Conservation (phyloP, 2,797 vertebrate genomes). For the Megaceryle alcyon region DNA sequence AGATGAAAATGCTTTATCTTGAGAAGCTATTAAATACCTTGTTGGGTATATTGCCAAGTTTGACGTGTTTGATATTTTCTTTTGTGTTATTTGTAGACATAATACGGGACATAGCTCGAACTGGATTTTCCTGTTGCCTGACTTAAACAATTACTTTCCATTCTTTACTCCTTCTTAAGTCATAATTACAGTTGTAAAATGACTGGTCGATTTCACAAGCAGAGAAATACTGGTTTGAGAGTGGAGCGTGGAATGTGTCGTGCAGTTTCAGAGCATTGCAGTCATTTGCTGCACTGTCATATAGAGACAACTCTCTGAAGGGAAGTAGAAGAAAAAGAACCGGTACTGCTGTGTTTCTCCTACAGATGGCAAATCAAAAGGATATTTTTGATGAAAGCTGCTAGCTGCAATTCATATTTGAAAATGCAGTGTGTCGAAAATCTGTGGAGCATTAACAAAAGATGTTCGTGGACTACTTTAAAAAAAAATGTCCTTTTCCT, state of each 20-base stretch:
- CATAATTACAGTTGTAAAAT: not conserved
- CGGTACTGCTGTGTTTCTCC: not conserved
- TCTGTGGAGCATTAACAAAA: not conserved
- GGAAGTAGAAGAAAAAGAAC: not conserved
- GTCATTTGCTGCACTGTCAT: not conserved
- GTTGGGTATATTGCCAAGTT: not conserved
- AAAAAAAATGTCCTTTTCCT: not conserved
- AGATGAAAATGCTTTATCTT: not conserved
- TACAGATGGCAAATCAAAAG: constrained; percentile 8
- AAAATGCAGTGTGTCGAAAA: not conserved
- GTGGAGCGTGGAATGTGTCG: not conserved
- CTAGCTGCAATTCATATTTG: not conserved
- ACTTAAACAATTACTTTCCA: not conserved
- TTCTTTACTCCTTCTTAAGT: not conserved
- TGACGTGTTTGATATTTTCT: not conserved
- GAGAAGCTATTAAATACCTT: not conserved
- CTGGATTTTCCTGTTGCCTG: not conserved
- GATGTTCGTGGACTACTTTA: not conserved
- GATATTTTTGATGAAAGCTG: not conserved
- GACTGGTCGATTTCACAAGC: not conserved
- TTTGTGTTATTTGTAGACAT: not conserved
- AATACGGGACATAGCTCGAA: not conserved
- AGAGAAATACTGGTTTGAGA: not conserved
- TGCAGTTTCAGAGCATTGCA: not conserved
- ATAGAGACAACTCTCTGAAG: not conserved